A percentile compares a stretch with the other conserved stretches of the same genome.
Conservation (phyloP, 2,888 invertebrate species). For the Fragum fragum region DNA sequence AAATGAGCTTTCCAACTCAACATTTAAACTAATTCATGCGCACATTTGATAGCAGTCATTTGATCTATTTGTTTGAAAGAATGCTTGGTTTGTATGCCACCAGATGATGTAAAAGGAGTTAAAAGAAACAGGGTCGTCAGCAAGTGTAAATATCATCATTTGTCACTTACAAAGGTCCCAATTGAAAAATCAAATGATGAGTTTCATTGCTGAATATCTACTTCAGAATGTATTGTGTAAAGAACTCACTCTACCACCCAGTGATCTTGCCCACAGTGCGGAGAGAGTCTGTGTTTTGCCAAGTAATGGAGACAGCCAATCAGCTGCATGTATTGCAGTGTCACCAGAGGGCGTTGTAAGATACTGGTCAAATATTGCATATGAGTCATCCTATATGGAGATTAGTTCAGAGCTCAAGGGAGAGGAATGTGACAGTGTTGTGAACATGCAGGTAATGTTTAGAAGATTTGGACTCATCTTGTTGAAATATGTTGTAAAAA, state of each 20-base stretch:
- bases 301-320: conserved; percentile 88
- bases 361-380: conserved; percentile 97
- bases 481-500: too few relatives aligned
- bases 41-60: too few relatives aligned
- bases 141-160: too few relatives aligned
- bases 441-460: conserved; percentile 82
- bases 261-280: conserved; percentile 93
- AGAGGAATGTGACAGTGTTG: conserved; percentile 86
- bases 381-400: conserved; percentile 95
- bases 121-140: too few relatives aligned
- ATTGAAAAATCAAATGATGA: too few relatives aligned
- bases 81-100: too few relatives aligned
- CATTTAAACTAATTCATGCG: too few relatives aligned
- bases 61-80: too few relatives aligned
- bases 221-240: conserved; percentile 90
- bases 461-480: too few relatives aligned
- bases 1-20: too few relatives aligned
- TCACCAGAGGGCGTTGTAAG: conserved; percentile 97
- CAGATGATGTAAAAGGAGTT: too few relatives aligned
- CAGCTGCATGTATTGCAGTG: conserved; percentile 90
- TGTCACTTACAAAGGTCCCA: too few relatives aligned
- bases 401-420: conserved; percentile 93
- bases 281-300: conserved; percentile 91
- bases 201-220: not conserved
- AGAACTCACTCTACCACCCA: conserved; percentile 95